Evolutionary conservation across 2,888 invertebrate genomes (phyloP), one percentile per base, ranked within the genome.

Genomic region (Melanotus villosus): DNA sequence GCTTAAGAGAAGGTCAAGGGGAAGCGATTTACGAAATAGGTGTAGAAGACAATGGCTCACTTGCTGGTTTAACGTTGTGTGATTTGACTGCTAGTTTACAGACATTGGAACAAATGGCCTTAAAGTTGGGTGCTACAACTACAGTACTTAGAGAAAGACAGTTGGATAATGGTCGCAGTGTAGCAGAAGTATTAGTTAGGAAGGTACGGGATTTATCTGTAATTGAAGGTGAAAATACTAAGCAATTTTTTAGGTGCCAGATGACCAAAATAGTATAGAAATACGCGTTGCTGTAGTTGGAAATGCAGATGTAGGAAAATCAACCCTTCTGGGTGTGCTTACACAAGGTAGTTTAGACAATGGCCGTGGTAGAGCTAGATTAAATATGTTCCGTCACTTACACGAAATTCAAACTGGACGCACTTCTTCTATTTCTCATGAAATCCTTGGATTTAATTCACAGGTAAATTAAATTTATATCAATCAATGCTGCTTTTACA

Each of bases 21-120:
- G 95, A 97, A 84, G 98, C 98, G 0, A 96, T 99, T 72, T 99
- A 99, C 86, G 97, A 98, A 85, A 94, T 99, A 56, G 99, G 99
- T 0, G 96, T 97, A 1, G 92, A 95, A 67, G 97, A 96, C 85
- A 94, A 93, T 79, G 98, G 98, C 0, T 89, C 92, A 58, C 86
- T 98, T 75, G 90, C 93, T 7, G 99, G 99, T 2, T 88, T 99
- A 4, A 90, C 91, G 0, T 90, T 91, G 62, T 87, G 90, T 7
- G 97, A 97, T 64, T 92, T 99, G 88, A 89, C 91, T n/a, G 92
- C 92, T 1, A 97, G 97, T 54, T 86, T 99, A 68, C 89, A 89
- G 65, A 96, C 98, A 0, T 87, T 99, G 65, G 88, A 92, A 68
- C 89, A 92, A 75, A 99, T 99, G 99, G 97, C 98, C 0, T 86